Base-by-base conservation (phyloP, 2,797 vertebrate species). In the Chelmon rostratus region DNA sequence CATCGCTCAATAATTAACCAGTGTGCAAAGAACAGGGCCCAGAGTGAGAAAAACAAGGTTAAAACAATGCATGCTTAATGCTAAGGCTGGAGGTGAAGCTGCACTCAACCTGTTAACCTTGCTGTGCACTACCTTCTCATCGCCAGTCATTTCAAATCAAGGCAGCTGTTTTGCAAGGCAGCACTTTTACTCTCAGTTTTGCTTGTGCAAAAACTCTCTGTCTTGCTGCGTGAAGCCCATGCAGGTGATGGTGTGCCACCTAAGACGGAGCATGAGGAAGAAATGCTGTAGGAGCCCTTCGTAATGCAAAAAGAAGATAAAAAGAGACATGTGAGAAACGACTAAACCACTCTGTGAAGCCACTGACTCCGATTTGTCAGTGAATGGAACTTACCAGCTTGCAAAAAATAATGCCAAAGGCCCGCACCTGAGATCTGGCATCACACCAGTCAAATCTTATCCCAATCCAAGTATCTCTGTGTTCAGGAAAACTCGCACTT, bases 371-470 rank as follows among this genome's bases (percentile, higher is more conserved):
- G 44, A 64, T 78, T 59, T 13, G 35, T 68, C 64, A 37, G 13
- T 56, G 52, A 73, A 21, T 23, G 18, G 44, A n/a, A 68, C 68
- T 73, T 40, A 4, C 50, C 69, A 15, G 28, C 21, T 58, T 59
- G 23, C n/a, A 33, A 53, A 49, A 18, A 52, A 71, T 5, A 19
- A 56, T 38, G 8, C 15, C 7, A 0, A 46, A 62, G 19, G 42
- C 73, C 18, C 56, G 25, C 38, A 68, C 70, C 49, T 72, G 57
- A n/a, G 57, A 69, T 73, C 71, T 73, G 19, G 62, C 74, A 83
- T 77, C 44, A 19, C 71, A 69, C 46, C 25, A 74, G n/a, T 81
- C 52, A 75, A 38, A 73, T 64, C 54, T 8, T 9, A 53, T 76
- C 52, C 65, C 18, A 64, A 52, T 78, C 52, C 65, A 76, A 77